Base-by-base conservation (phyloP, 2,888 invertebrate genomes). In the Kryphioiulus occultus region DNA sequence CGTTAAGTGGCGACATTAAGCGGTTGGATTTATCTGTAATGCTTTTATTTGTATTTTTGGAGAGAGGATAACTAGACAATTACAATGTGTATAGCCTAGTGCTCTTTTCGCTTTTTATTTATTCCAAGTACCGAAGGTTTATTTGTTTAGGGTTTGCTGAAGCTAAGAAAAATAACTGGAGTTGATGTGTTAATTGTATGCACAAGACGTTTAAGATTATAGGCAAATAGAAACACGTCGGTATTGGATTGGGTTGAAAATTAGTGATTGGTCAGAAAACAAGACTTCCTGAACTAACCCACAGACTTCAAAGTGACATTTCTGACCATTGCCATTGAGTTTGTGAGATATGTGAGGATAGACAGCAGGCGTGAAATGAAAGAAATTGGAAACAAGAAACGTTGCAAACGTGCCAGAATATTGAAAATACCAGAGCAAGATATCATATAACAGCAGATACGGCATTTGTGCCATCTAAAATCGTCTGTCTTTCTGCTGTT, bases 251-350 rank as follows among this genome's bases (percentile, higher is more conserved):
- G n/a, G n/a, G n/a, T n/a, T n/a, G n/a, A n/a, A n/a, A n/a, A n/a
- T n/a, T n/a, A n/a, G n/a, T n/a, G n/a, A n/a, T n/a, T 59, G 59
- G 19, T n/a, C 59, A 59, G 59, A 59, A 59, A 59, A 59, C 59
- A 59, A 19, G n/a, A n/a, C 59, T 0, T 59, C 59, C 2, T 59
- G n/a, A 59, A 59, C 19, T 59, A n/a, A n/a, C n/a, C n/a, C 59
- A n/a, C 59, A n/a, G n/a, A 59, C n/a, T n/a, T 59, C 59, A 59
- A 59, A 59, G n/a, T 59, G n/a, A 59, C 59, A 59, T 59, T 59
- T n/a, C 59, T 3, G 59, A n/a, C 26, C 10, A 10, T 9, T 22
- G 68, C 10, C n/a, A 68, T 68, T 68, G 68, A 68, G 68, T 10
- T 12, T 2, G 7, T 7, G 19, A 59, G 59, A 59, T 59, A 59